Evolutionary conservation across 2,113 vertebrate genomes (phyloP).

Genomic region (Crocuta crocuta): DNA sequence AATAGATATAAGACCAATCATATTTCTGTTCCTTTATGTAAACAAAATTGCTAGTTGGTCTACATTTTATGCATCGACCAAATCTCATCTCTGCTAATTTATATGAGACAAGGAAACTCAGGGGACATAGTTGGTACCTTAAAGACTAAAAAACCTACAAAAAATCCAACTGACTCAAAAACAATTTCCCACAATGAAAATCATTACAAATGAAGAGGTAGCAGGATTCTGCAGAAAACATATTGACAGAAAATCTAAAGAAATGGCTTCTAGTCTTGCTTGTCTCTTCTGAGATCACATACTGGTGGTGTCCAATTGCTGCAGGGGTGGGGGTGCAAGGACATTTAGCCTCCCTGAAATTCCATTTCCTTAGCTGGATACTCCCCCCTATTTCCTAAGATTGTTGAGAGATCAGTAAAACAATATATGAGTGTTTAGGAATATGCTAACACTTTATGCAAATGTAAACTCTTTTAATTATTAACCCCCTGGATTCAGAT

Average conservation of each 20-base stretch:
- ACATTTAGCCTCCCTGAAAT: neutral
- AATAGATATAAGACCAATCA: neutral
- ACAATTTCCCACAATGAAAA: neutral
- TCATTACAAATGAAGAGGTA: neutral
- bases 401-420: neutral
- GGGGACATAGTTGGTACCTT: neutral
- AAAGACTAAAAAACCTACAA: neutral
- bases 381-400: neutral
- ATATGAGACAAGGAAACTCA: neutral
- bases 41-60: neutral
- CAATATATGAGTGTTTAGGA: neutral
- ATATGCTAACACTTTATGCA: neutral
- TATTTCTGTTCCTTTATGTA: neutral
- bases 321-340: neutral
- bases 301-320: neutral
- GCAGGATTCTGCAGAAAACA: neutral
- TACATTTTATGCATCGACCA: neutral
- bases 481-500: conserved; percentile 3
- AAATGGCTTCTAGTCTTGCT: too few species aligned
- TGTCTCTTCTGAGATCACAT: neutral
- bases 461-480: conserved; percentile 21
- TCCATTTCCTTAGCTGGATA: neutral
- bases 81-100: neutral
- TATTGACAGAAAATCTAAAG: neutral
- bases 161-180: neutral